Percentiles rank a stretch among this genome's conserved stretches.
phyloP scores from a whole-genome alignment of 2,113 vertebrate species.

The Suricata suricatta region DNA sequence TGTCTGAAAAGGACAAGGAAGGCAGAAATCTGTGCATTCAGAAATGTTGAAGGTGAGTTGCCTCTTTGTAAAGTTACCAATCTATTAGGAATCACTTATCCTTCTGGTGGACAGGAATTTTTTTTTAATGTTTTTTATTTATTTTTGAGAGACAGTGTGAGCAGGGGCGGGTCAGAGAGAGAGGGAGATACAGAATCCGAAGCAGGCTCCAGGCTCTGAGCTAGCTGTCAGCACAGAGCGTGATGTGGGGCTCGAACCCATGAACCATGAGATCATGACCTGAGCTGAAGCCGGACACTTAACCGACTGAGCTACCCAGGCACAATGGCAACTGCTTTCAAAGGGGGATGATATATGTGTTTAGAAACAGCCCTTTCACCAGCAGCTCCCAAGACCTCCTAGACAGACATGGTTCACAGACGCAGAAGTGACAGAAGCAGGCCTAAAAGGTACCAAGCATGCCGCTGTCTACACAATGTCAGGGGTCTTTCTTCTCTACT shows the following conservation, averaged over 20 bases:
- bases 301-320: no score
- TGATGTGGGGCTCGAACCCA: no score
- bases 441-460: background rate
- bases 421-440: background rate
- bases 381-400: background rate
- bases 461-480: background rate
- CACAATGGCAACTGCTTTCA: background rate
- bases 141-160: no score
- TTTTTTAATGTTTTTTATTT: no score
- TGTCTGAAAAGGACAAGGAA: background rate
- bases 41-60: background rate
- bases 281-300: no score
- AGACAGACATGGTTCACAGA: background rate
- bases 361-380: constrained; percentile 20
- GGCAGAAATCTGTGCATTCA: background rate
- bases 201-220: no score
- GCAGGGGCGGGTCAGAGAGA: no score
- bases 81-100: background rate
- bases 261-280: no score
- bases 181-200: no score
- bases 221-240: no score
- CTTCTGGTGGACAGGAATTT: background rate
- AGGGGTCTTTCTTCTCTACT: background rate
- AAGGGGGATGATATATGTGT: background rate
- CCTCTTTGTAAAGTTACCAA: background rate